Percentiles rank a stretch among this genome's conserved stretches.
Evolutionary conservation across 2,888 invertebrate genomes (phyloP).

Genomic region (Tupiocoris notatus): DNA sequence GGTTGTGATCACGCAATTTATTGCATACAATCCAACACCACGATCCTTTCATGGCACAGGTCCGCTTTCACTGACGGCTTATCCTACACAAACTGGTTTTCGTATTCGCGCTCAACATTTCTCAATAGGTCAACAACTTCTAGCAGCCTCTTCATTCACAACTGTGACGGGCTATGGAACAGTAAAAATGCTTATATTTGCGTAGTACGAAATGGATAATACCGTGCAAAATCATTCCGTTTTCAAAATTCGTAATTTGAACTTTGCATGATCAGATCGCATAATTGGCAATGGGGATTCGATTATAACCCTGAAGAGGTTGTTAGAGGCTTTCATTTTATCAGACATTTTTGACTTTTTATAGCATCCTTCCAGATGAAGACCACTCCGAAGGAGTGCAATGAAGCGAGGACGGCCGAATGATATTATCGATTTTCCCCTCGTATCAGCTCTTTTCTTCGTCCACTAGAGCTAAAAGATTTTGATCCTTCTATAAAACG

Average conservation of each 20-base stretch:
- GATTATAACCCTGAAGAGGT: too few species aligned
- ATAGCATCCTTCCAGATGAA: background rate
- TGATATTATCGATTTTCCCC: background rate
- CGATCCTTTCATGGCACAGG: background rate
- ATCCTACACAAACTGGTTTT: constrained; percentile 25
- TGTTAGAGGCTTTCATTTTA: too few species aligned
- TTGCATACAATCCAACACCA: background rate
- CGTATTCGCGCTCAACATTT: constrained; percentile 11
- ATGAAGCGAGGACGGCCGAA: background rate
- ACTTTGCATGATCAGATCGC: too few species aligned
- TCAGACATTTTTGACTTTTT: too few species aligned
- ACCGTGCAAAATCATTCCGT: background rate
- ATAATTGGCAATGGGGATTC: too few species aligned
- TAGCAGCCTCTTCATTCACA: background rate
- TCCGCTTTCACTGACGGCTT: constrained; percentile 20
- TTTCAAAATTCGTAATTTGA: background rate
- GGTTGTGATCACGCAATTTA: background rate
- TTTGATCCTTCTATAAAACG: background rate
- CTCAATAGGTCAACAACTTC: constrained; percentile 30
- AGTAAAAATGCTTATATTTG: too few species aligned
- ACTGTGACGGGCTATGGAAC: too few species aligned
- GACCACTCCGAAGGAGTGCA: background rate
- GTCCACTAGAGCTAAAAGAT: background rate
- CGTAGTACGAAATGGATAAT: background rate
- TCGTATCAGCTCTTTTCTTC: background rate